Percentiles rank a stretch among this genome's conserved stretches.
These are phyloP conservation scores for Tetrax tetrax DNA, from an alignment of 2,113 vertebrate species.

Conservation along the genomic window DNA sequence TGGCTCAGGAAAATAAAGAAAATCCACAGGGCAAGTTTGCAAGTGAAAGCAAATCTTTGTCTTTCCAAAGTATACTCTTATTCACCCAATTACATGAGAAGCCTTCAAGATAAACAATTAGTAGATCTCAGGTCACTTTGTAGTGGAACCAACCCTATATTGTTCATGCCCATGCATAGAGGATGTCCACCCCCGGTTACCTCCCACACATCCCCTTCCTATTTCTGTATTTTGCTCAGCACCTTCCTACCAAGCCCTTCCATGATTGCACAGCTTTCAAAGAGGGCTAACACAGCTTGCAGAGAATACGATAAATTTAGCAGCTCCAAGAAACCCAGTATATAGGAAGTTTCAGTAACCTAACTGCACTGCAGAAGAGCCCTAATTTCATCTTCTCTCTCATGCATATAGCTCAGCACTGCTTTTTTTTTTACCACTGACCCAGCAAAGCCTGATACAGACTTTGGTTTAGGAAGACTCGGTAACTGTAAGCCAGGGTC, in stretches of 20 bases:
- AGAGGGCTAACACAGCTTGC: neutral
- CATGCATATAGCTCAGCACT: neutral
- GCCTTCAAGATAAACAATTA: neutral
- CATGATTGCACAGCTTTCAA: rapidly evolving
- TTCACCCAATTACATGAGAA: neutral
- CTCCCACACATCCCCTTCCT: too few relatives aligned
- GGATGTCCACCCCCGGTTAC: too few relatives aligned
- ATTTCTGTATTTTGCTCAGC: neutral
- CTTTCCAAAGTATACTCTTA: neutral
- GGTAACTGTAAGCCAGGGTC: neutral
- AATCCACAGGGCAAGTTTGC: neutral
- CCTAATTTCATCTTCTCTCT: neutral
- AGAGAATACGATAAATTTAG: neutral
- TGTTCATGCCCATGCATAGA: neutral
- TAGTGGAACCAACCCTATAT: neutral
- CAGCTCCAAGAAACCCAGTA: neutral
- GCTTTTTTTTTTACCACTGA: neutral
- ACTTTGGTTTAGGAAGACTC: neutral
- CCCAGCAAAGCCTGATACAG: neutral
- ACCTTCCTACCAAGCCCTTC: neutral
- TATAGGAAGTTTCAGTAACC: neutral
- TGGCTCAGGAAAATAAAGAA: neutral
- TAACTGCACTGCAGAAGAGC: neutral
- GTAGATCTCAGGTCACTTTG: neutral
- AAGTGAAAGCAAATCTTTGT: neutral